These are phyloP conservation scores for Mus minutoides DNA, from an alignment of 2,797 vertebrate species.

Conservation along the genomic window DNA sequence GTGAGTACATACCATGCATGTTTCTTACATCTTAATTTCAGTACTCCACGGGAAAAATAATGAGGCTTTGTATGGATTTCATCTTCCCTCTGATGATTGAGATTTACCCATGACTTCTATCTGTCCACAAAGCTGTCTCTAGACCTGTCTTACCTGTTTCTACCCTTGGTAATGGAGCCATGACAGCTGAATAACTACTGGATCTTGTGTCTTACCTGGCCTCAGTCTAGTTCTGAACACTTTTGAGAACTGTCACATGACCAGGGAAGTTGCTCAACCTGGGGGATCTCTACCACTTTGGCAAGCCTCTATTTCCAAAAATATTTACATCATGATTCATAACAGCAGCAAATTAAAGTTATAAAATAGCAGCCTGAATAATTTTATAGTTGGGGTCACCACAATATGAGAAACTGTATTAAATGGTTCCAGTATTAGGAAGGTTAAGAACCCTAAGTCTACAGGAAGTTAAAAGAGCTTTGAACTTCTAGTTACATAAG, in stretches of 20 bases:
- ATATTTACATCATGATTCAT: not conserved
- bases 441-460: not conserved
- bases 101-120: not conserved
- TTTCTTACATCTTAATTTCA: not conserved
- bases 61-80: not conserved
- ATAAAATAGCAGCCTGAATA: not conserved
- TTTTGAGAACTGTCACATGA: not conserved
- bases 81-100: not conserved
- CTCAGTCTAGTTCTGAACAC: not conserved
- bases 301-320: not conserved
- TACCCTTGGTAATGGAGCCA: too few relatives aligned
- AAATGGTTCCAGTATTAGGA: not conserved
- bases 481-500: not conserved
- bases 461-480: accelerated
- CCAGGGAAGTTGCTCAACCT: not conserved
- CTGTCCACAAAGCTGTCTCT: not conserved
- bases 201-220: not conserved
- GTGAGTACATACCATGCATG: not conserved
- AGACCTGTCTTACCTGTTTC: not conserved
- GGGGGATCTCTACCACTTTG: not conserved
- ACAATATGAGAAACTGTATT: not conserved
- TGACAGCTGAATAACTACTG: not conserved
- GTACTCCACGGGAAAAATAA: not conserved
- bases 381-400: not conserved
- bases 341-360: not conserved